phyloP scores from a whole-genome alignment of 2,888 invertebrate genomes.

The Sycophila texana region DNA sequence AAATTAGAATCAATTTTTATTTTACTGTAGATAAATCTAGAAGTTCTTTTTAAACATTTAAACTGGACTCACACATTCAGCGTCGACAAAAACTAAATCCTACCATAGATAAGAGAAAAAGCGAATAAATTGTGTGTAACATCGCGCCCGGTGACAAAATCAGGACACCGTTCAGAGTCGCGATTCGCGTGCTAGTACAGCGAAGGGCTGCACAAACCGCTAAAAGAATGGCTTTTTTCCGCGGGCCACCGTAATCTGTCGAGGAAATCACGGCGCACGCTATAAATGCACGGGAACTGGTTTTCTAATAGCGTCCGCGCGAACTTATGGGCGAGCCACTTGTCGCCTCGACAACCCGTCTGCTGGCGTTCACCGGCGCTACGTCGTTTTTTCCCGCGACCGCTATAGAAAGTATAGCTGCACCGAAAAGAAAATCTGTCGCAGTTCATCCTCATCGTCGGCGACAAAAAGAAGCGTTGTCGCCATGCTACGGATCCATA shows the following conservation, averaged over 20 bases:
- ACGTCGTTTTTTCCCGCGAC: neutral
- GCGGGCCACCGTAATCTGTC: slow-evolving; percentile 11
- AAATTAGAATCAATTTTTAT: too few species aligned
- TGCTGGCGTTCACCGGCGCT: neutral
- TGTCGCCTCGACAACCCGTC: neutral
- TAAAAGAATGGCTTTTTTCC: slow-evolving; percentile 30
- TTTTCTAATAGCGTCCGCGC: slow-evolving; percentile 35
- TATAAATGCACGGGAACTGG: slow-evolving; percentile 39
- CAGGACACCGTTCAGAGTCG: neutral
- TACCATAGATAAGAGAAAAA: neutral
- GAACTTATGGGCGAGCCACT: slow-evolving; percentile 3
- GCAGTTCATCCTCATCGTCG: neutral
- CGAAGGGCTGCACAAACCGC: neutral
- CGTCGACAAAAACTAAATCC: too few species aligned
- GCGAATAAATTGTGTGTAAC: neutral
- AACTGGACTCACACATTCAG: too few species aligned
- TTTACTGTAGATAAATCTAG: too few species aligned
- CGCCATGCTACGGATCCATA: slow-evolving; percentile 62
- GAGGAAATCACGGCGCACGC: slow-evolving; percentile 18
- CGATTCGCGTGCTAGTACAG: neutral
- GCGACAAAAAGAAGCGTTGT: neutral
- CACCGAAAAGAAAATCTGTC: slow-evolving; percentile 14
- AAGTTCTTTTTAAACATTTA: too few species aligned
- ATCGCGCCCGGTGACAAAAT: neutral
- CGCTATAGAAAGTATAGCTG: slow-evolving; percentile 10